Percentiles rank a stretch among this genome's conserved stretches.
Conservation (phyloP, 2,797 vertebrate species). For the Gobio occitaniae region DNA sequence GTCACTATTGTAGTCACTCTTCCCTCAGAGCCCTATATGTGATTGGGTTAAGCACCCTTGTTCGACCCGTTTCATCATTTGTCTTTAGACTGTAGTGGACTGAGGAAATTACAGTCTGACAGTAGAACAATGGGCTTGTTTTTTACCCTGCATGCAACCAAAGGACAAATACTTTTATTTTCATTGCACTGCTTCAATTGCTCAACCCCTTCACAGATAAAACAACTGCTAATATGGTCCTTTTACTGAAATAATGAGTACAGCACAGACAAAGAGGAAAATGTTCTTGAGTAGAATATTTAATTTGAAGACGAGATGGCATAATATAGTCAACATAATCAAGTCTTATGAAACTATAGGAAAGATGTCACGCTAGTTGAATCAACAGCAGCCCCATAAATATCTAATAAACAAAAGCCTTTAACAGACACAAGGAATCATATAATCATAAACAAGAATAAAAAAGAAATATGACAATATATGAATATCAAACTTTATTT, state of each 20-base stretch:
- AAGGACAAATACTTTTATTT: slow-evolving; percentile 29
- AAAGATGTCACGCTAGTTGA: background rate
- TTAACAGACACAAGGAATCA: background rate
- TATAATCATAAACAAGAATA: background rate
- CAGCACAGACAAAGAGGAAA: background rate
- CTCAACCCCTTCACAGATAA: slow-evolving; percentile 58
- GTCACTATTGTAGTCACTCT: slow-evolving; percentile 76
- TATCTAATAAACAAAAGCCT: background rate
- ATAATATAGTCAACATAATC: background rate
- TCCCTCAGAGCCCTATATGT: slow-evolving; percentile 70
- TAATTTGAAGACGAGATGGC: background rate
- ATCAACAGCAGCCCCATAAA: background rate
- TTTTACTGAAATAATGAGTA: slow-evolving; percentile 22
- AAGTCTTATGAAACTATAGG: background rate
- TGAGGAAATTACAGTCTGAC: slow-evolving; percentile 59
- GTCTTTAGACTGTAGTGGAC: slow-evolving; percentile 72
- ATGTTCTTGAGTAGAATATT: slow-evolving; percentile 14
- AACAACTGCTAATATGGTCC: background rate
- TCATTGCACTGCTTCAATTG: slow-evolving; percentile 54
- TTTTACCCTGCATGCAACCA: slow-evolving; percentile 26
- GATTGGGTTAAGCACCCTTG: slow-evolving; percentile 78
- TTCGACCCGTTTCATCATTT: slow-evolving; percentile 74
- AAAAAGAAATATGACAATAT: background rate
- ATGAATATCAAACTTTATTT: background rate
- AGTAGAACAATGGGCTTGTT: slow-evolving; percentile 47